Evolutionary conservation across 2,797 vertebrate genomes (phyloP), one percentile per base, ranked within the genome.

Genomic region (Parauchenoglanis punctatus): DNA sequence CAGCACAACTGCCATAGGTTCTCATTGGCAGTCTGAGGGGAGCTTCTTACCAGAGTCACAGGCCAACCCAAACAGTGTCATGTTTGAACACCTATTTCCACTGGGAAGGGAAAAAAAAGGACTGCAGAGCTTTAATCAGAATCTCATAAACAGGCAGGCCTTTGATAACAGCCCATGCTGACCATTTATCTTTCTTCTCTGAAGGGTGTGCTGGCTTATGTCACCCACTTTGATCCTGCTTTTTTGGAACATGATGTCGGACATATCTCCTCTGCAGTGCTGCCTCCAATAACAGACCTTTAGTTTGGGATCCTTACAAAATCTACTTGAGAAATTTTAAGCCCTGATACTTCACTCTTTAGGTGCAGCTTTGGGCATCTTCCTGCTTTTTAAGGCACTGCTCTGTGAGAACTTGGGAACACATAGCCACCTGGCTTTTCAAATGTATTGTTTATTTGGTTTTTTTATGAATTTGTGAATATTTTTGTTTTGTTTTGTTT

Each of bases 31-130:
- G 81, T 83, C 84, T 81, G 85, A 89, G 87, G 91, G 91, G 92
- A 90, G 93, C 91, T 89, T 86, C 92, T 92, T 91, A 87, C 91
- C 80, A n/a, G 91, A 91, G 88, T 91, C 75, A 82, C 85, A 86
- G 87, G 94, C 95, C 96, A 96, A 95, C 87, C 81, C 92, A 95
- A 96, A 96, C 93, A 96, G 91, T 92, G 89, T 94, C 92, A 83
- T 95, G 94, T 96, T 95, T 96, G 94, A 95, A 95, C 95, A 96
- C 95, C 94, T 96, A 95, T 94, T 95, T 95, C 94, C 94, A 93
- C 92, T 91, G 94, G 92, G 93, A 92, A 87, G 20, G 31, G 87
- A 10, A 25, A 81, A 76, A 67, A 54, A 88, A 61, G 84, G 25
- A 23, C 56, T 92, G 78, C 56, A 87, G 75, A 44, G 90, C 93